Conservation (phyloP, 92 coral and sea anemone species). For the Porites rus region DNA sequence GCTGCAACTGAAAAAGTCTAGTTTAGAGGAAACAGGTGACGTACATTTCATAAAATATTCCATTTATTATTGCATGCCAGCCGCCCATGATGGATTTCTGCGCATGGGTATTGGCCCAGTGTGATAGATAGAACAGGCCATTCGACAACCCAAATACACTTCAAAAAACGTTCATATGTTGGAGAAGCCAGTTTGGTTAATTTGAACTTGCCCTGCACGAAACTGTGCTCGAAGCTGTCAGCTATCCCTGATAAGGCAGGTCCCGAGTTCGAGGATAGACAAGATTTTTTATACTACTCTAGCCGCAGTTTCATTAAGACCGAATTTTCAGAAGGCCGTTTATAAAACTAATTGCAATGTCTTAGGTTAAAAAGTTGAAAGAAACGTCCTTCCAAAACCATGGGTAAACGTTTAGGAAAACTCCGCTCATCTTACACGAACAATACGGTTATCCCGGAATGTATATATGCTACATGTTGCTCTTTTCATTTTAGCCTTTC, state of each 20-base stretch:
- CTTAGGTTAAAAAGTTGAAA: neutral
- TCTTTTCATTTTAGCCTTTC: too few species aligned
- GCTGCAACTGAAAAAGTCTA: too few species aligned
- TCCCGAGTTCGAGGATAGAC: neutral
- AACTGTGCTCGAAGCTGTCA: constrained; percentile 3
- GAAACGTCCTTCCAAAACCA: neutral
- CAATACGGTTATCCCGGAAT: neutral
- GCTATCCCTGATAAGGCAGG: neutral
- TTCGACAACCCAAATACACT: too few species aligned
- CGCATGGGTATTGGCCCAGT: too few species aligned
- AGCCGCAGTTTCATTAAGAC: neutral
- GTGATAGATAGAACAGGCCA: too few species aligned
- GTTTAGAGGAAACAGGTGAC: too few species aligned
- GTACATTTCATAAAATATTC: too few species aligned
- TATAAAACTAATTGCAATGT: neutral
- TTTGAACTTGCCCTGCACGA: neutral
- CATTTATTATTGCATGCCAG: too few species aligned
- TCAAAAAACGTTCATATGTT: neutral
- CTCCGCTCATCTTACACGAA: neutral
- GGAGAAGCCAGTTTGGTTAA: neutral
- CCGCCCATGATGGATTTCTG: too few species aligned
- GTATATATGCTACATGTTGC: too few species aligned
- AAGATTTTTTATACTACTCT: neutral
- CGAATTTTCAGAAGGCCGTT: neutral
- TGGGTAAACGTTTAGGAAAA: neutral